Percentiles rank a stretch among this genome's conserved stretches.
phyloP scores from a whole-genome alignment of 2,113 vertebrate genomes.

The Nannobrachium achirus region DNA sequence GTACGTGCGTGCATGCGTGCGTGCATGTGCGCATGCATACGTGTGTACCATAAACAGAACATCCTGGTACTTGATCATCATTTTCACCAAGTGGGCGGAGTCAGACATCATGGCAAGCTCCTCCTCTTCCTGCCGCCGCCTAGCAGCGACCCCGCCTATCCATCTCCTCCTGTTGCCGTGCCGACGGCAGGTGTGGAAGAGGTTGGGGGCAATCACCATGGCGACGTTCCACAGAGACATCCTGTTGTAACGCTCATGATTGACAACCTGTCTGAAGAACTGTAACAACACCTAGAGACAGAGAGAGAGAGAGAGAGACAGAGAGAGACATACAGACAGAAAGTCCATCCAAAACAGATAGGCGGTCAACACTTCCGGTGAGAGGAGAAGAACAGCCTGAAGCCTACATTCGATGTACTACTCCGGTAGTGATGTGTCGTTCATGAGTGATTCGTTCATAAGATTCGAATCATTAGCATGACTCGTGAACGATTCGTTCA shows the following conservation, averaged over 20 bases:
- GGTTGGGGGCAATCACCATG: slow-evolving; percentile 95
- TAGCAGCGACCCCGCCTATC: slow-evolving; percentile 3
- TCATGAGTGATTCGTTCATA: too few species aligned
- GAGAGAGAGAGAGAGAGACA: too few species aligned
- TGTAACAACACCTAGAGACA: slow-evolving; percentile 85
- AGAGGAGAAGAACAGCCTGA: too few species aligned
- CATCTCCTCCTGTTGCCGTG: slow-evolving; percentile 78
- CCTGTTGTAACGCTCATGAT: slow-evolving; percentile 91
- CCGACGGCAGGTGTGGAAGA: slow-evolving; percentile 80
- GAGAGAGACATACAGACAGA: too few species aligned
- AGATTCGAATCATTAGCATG: too few species aligned
- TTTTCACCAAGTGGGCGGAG: slow-evolving; percentile 85
- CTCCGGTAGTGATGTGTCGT: too few species aligned
- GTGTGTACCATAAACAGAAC: slow-evolving; percentile 91
- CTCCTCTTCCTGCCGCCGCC: slow-evolving; percentile 86
- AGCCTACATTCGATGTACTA: too few species aligned
- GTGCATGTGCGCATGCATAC: background rate
- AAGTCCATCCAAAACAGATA: too few species aligned
- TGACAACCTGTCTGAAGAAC: slow-evolving; percentile 91
- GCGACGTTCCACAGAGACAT: slow-evolving; percentile 98
- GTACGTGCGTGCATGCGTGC: background rate
- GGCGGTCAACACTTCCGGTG: too few species aligned
- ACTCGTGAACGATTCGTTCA: too few species aligned
- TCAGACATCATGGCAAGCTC: slow-evolving; percentile 77
- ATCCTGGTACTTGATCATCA: slow-evolving; percentile 91